Base-by-base conservation (phyloP, 2,797 vertebrate genomes). In the Zonotrichia albicollis region DNA sequence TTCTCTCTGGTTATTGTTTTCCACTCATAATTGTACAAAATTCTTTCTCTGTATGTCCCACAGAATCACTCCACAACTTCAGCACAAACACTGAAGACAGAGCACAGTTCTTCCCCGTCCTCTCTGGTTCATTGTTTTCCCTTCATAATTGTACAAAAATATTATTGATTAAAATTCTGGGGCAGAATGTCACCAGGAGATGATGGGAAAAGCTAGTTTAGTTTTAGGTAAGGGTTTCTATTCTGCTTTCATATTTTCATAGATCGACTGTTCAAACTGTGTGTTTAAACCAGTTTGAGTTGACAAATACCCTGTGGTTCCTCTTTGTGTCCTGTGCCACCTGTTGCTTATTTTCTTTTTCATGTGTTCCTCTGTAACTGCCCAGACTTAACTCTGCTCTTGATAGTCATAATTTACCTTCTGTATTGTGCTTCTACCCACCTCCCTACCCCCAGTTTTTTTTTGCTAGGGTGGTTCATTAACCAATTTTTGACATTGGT, bases 361-460 rank as follows among this genome's bases (percentile, higher is more conserved):
- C 57, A 68, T 8, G 1, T 36, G 15, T 75, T 94, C 66, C 46
- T 86, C 66, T 48, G 6, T 40, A 85, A 68, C 21, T 73, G 13
- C 51, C 29, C 80, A 84, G 36, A 60, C 29, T 83, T 32, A 19
- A n/a, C 9, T 53, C 53, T 80, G 8, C 22, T 54, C 36, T 70
- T 53, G 30, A 65, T 0, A 60, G 23, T 36, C 29, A n/a, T 48
- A 54, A 38, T 12, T 72, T 78, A 36, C 20, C 11, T 84, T 87
- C 60, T 50, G 1, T 45, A 30, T 19, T 55, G 11, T 38, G 32
- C 6, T 62, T 55, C 55, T 4, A 42, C 15, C 12, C 30, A 48
- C 5, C 21, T 30, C 13, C n/a, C 8, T 1, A 2, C 2, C 8
- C 3, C 13, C 6, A 7, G 11, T 6, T 38, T 6, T 51, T n/a